Evolutionary conservation across 2,113 vertebrate genomes (phyloP).

Genomic region (Irena cyanogastra): DNA sequence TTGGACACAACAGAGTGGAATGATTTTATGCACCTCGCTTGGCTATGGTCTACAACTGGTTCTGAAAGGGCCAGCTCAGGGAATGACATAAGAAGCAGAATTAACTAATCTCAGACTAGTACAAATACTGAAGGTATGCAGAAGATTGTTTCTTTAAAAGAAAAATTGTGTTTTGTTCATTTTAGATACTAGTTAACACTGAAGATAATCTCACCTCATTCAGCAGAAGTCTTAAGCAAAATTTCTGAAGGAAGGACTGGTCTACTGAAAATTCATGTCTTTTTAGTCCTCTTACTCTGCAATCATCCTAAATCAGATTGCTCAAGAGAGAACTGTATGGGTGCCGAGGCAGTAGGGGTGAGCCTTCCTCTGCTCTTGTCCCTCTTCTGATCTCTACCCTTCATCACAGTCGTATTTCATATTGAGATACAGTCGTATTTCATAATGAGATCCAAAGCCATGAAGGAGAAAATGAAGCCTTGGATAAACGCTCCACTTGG

Average conservation of each 20-base stretch:
- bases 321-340: accelerated
- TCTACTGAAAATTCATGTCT: neutral
- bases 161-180: neutral
- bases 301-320: too few species aligned
- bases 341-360: neutral
- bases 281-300: neutral
- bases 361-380: neutral
- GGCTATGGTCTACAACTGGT: neutral
- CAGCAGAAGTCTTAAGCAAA: neutral
- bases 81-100: neutral
- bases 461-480: accelerated
- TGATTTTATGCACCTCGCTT: neutral
- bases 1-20: accelerated
- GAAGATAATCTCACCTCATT: neutral
- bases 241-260: neutral
- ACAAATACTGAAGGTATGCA: neutral
- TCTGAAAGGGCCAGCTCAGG: neutral
- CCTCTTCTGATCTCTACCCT: neutral
- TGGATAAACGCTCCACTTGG: neutral
- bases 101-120: neutral
- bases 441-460: accelerated
- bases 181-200: neutral
- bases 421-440: accelerated
- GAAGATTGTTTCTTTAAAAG: neutral
- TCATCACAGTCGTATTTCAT: accelerated